Percentiles rank a stretch among this genome's conserved stretches.
Evolutionary conservation across 2,113 vertebrate species (phyloP).

Genomic region (Meleagris gallopavo): DNA sequence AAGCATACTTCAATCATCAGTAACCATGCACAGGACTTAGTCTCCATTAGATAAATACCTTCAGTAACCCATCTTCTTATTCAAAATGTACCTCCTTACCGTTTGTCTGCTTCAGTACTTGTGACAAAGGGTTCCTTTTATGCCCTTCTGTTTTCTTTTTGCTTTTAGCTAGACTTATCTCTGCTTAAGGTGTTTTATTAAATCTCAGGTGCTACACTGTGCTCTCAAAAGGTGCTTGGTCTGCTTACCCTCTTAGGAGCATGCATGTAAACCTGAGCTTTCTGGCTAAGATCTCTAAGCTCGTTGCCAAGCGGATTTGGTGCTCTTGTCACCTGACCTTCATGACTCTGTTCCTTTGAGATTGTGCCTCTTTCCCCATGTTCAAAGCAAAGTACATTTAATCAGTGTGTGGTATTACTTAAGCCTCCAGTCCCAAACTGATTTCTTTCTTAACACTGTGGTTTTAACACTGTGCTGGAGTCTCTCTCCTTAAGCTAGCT

Average conservation of each 20-base stretch:
- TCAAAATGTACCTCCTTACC: not conserved
- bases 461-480: rapidly evolving
- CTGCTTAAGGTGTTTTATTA: not conserved
- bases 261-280: not conserved
- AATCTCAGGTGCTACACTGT: not conserved
- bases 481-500: not conserved
- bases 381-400: not conserved
- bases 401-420: not conserved
- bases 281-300: not conserved
- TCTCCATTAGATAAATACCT: not conserved
- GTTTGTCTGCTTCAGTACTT: not conserved
- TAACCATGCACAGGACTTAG: not conserved
- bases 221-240: not conserved
- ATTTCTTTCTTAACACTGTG: not conserved
- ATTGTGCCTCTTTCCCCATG: not conserved
- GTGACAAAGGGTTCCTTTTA: not conserved
- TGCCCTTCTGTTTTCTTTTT: not conserved
- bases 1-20: not conserved
- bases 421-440: not conserved
- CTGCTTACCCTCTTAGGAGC: not conserved
- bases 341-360: not conserved
- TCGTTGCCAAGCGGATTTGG: not conserved
- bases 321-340: not conserved
- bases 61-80: not conserved
- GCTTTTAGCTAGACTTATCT: not conserved